Percentiles rank a stretch among this genome's conserved stretches.
Evolutionary conservation across 2,888 invertebrate genomes (phyloP).

Genomic region (Zaprionus lineosus): DNA sequence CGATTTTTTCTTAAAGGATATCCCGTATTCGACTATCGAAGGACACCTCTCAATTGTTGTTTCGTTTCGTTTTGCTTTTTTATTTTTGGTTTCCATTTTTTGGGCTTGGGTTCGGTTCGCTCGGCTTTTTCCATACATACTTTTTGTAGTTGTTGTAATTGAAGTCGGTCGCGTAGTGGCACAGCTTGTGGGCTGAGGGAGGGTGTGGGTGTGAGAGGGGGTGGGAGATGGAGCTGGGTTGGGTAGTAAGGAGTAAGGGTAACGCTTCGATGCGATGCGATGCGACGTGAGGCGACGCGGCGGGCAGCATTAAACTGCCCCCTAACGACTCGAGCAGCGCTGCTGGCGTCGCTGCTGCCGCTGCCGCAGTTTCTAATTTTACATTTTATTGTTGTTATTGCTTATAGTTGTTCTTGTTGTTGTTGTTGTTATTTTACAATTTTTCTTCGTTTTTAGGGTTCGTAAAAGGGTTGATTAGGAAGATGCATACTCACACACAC

Average conservation of each 20-base stretch:
- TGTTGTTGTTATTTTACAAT: conserved; percentile 26
- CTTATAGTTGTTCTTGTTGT: conserved; percentile 48
- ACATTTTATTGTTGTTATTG: conserved; percentile 75
- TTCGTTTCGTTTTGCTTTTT: background rate
- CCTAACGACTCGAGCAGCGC: conserved; percentile 48
- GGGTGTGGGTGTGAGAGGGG: too few relatives aligned
- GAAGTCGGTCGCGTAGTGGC: conserved; percentile 51
- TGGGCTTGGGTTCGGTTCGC: background rate
- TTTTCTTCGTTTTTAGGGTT: conserved; percentile 71
- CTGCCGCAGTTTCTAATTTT: conserved; percentile 67
- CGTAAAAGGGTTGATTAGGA: conserved; percentile 78
- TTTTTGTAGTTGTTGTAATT: conserved; percentile 51
- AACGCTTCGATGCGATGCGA: too few relatives aligned
- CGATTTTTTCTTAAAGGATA: background rate
- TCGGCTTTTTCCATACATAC: conserved; percentile 7
- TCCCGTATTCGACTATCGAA: background rate
- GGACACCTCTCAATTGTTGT: background rate
- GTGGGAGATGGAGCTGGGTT: too few relatives aligned
- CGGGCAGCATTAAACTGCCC: conserved; percentile 48
- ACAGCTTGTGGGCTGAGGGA: too few relatives aligned
- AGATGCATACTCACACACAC: conserved; percentile 41
- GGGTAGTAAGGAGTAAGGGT: too few relatives aligned
- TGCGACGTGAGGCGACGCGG: conserved; percentile 17
- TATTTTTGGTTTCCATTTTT: background rate
- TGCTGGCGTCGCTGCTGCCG: conserved; percentile 25